Evolutionary conservation across 2,113 vertebrate species (phyloP).

Genomic region (Calonectris borealis): DNA sequence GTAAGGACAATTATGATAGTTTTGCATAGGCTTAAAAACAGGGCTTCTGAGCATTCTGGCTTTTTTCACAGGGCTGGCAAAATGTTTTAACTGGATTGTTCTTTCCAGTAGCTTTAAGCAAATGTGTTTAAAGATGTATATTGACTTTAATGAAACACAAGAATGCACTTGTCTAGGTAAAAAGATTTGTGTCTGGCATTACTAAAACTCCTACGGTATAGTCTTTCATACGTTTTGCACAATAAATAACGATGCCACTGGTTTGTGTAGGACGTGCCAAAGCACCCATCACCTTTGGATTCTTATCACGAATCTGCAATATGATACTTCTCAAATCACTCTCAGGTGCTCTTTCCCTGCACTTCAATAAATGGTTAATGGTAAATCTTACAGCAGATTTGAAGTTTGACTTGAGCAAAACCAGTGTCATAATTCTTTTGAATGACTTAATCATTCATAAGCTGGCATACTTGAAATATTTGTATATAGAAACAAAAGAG

Average conservation of each 20-base stretch:
- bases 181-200: background rate
- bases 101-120: conserved; percentile 7
- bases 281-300: background rate
- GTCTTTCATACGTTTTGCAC: background rate
- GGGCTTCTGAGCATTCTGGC: background rate
- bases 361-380: background rate
- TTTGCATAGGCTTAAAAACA: background rate
- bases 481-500: background rate
- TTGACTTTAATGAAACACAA: background rate
- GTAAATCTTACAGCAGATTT: background rate
- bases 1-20: background rate
- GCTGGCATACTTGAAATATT: background rate
- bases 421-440: background rate
- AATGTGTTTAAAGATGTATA: background rate
- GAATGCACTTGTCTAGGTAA: background rate
- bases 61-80: background rate
- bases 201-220: background rate
- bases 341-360: background rate
- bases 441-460: background rate
- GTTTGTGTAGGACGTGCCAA: background rate
- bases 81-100: background rate
- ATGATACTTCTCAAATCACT: background rate
- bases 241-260: background rate
- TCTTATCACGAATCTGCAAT: background rate
- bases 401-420: background rate